A percentile compares a stretch with the other conserved stretches of the same genome.
These are phyloP conservation scores for Theodoxus fluviatilis DNA, from an alignment of 2,888 invertebrate species.

Conservation along the genomic window DNA sequence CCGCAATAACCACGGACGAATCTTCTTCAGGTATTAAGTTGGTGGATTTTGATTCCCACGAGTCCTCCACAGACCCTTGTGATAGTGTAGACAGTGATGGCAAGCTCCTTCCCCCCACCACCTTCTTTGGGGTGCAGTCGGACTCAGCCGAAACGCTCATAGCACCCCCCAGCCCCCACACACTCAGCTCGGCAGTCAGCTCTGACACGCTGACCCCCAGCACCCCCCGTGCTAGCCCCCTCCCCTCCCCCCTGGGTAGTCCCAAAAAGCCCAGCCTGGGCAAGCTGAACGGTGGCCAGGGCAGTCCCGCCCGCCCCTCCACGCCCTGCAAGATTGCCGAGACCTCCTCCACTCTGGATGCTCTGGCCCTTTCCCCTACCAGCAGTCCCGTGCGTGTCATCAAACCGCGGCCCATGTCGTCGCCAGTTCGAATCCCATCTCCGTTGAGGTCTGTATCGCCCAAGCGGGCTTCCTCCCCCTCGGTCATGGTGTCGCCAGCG, in stretches of 20 bases:
- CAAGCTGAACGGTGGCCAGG: constrained; percentile 41
- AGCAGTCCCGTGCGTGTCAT: constrained; percentile 51
- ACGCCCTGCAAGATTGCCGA: constrained; percentile 48
- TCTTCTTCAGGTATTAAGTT: constrained; percentile 42
- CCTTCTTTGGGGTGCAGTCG: constrained; percentile 33
- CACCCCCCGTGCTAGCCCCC: constrained; percentile 56
- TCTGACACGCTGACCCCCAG: constrained; percentile 62
- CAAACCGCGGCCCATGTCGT: constrained; percentile 41
- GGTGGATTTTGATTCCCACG: constrained; percentile 41
- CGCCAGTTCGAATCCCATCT: constrained; percentile 50
- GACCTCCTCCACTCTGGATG: constrained; percentile 45
- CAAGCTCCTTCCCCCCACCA: constrained; percentile 38
- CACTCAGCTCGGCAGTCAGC: constrained; percentile 53
- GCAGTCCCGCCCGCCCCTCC: constrained; percentile 47
- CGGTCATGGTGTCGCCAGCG: constrained; percentile 38
- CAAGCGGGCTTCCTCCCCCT: constrained; percentile 37
- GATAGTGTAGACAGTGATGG: constrained; percentile 40
- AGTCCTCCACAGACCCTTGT: constrained; percentile 46
- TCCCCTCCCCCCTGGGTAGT: constrained; percentile 51
- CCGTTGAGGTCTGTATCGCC: constrained; percentile 39
- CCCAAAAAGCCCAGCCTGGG: constrained; percentile 47
- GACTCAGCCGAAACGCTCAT: constrained; percentile 50
- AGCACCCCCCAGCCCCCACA: constrained; percentile 36
- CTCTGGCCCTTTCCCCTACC: constrained; percentile 54
- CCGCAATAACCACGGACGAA: constrained; percentile 50